These are phyloP conservation scores for Hirudinaria manillensis DNA, from an alignment of 2,888 invertebrate genomes.

Conservation along the genomic window DNA sequence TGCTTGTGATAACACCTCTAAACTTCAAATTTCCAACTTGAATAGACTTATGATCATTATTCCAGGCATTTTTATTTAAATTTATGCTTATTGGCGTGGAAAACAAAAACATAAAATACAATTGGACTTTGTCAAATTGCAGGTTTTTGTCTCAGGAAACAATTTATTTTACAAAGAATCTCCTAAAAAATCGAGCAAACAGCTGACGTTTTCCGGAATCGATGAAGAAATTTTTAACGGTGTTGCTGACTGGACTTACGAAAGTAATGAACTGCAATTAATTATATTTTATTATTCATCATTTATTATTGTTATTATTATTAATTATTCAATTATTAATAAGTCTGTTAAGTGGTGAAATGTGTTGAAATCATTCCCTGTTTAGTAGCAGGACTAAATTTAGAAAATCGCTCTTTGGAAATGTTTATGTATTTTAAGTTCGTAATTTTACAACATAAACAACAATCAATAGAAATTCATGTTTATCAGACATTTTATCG, in stretches of 20 bases:
- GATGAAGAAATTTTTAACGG: slow-evolving; percentile 35
- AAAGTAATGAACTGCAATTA: slow-evolving; percentile 32
- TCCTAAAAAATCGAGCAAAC: slow-evolving; percentile 28
- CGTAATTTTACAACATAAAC: too few relatives aligned
- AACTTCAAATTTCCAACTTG: too few relatives aligned
- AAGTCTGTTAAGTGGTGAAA: too few relatives aligned
- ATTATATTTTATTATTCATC: background rate
- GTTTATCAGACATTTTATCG: slow-evolving; percentile 11
- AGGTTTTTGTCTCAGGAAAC: slow-evolving; percentile 37
- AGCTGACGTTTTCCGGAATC: slow-evolving; percentile 33
- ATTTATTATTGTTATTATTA: background rate
- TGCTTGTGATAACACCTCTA: too few relatives aligned
- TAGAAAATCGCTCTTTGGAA: background rate
- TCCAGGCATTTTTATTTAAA: too few relatives aligned
- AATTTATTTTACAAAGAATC: slow-evolving; percentile 36
- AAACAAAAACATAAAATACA: too few relatives aligned
- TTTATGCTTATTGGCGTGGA: too few relatives aligned
- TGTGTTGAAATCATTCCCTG: too few relatives aligned
- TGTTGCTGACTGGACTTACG: slow-evolving; percentile 38
- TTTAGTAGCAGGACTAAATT: too few relatives aligned
- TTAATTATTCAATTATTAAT: too few relatives aligned
- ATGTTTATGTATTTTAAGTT: too few relatives aligned
- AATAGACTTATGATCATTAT: too few relatives aligned
- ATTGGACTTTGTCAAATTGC: background rate
- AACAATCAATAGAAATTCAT: background rate